Evolutionary conservation across 2,888 invertebrate genomes (phyloP), one percentile per base, ranked within the genome.

Genomic region (Drosophila eohydei): DNA sequence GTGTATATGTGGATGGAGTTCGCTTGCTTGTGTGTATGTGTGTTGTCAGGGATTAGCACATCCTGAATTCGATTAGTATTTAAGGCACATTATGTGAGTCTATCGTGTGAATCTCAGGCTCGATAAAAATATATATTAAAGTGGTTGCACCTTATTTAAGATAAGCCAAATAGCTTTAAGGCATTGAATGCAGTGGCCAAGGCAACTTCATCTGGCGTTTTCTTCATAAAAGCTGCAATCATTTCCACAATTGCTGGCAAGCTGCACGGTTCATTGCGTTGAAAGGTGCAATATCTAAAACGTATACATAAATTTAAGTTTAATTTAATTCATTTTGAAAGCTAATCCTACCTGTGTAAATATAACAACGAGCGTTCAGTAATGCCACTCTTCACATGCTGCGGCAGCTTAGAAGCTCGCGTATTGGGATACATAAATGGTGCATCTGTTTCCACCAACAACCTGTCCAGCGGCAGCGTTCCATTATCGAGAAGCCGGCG

Each of bases 351-450:
- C 93, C 93, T 92, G 88, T 93, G 92, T 85, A 93, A 91, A 90
- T 92, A 93, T 81, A 92, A 84, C 80, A 93, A 80, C 74, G 93
- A 96, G 95, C 97, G 95, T 93, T 97, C 97, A 30, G 98, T 97
- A 69, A 98, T 94, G 73, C 96, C 95, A 91, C 97, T 96, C 94
- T 97, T 97, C 26, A 98, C 96, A 91, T 97, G 96, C 84, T 95
- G 93, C 50, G 98, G 97, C 90, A 98, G 93, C 93, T 98, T 98
- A 36, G 98, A 97, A 72, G 98, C 98, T 91, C 98, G 94, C 74
- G 97, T 97, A 93, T 98, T 97, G 3, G 98, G 98, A 92, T 97
- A 98, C 98, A 98, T 98, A 91, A 98, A 98, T 2, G 98, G 98
- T 0, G 98, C 96, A 93, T 98, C 98, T 0, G 98, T 98, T 93